Evolutionary conservation across 1,140 invertebrate genomes (phyloP), one percentile per base, ranked within the genome.

Genomic region (Apis cerana): DNA sequence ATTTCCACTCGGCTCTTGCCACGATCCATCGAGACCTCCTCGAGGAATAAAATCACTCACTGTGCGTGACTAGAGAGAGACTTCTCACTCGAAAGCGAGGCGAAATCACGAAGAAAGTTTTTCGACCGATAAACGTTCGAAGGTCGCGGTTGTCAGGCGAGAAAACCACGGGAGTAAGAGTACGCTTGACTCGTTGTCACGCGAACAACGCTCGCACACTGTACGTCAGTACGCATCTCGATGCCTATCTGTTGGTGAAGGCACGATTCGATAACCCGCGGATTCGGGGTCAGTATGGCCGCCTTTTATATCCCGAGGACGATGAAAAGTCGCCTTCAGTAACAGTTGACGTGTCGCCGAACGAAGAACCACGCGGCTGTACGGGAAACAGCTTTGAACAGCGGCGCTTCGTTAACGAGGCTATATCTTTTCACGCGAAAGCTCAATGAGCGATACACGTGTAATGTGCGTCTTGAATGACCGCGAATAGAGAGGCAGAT

Each of bases 201-300:
- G 82, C 54, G 75, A 79, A n/a, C 74, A 56, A 79, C 75, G 75
- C 62, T 15, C 19, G 52, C 56, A 61, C 27, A 76, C 58, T 50
- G 78, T 82, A 52, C 33, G 83, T 85, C 83, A 70, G 54, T 65
- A 70, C 52, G 62, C 82, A 85, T 88, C 76, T 84, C 80, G 90
- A 90, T 89, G 85, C 75, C 71, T 89, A 87, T 90, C 87, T 85
- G 84, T 69, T 72, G 77, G 62, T 69, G 82, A 78, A 85, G 69
- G 65, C 75, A 67, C 72, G 76, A 82, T 65, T 88, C 86, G 90
- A 90, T 90, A 89, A 91, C 90, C 89, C 87, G 85, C 82, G 88
- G 33, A 87, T 90, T 87, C 85, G 87, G 87, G 86, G 89, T 91
- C 90, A 91, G 88, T 85, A 84, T 87, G 86, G 86, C 85, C 81